These are phyloP conservation scores for Ditula angustiorana DNA, from an alignment of 2,888 invertebrate species.

Conservation along the genomic window DNA sequence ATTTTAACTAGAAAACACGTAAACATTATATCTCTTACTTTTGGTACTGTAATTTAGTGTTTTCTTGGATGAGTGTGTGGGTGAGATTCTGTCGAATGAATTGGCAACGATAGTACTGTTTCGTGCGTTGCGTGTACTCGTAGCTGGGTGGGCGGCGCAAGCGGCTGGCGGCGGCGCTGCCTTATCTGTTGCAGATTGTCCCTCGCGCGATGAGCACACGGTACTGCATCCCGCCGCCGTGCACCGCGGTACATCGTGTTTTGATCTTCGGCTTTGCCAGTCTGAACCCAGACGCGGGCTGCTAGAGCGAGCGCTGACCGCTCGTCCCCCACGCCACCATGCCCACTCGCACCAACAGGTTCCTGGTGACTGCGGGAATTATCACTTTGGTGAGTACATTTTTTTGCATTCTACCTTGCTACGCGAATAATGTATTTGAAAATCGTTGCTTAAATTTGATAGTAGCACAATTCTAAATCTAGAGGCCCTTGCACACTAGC, in stretches of 20 bases:
- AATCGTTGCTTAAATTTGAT: too few species aligned
- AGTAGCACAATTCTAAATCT: too few species aligned
- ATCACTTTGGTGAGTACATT: slow-evolving; percentile 39
- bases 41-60: too few species aligned
- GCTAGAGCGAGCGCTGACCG: not conserved
- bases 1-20: too few species aligned
- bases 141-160: too few species aligned
- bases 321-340: slow-evolving; percentile 7
- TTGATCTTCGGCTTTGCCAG: too few species aligned
- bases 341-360: slow-evolving; percentile 25
- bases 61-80: too few species aligned
- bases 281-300: not conserved
- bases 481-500: too few species aligned
- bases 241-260: not conserved
- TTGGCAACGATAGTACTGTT: too few species aligned
- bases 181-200: slow-evolving; percentile 10
- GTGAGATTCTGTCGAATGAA: too few species aligned
- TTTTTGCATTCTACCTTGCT: not conserved
- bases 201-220: not conserved
- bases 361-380: slow-evolving; percentile 38
- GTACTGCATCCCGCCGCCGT: not conserved
- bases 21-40: too few species aligned
- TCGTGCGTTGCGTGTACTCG: too few species aligned
- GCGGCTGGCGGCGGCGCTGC: not conserved
- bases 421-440: not conserved